Conservation (phyloP, 2,113 vertebrate species). For the Irena cyanogastra region DNA sequence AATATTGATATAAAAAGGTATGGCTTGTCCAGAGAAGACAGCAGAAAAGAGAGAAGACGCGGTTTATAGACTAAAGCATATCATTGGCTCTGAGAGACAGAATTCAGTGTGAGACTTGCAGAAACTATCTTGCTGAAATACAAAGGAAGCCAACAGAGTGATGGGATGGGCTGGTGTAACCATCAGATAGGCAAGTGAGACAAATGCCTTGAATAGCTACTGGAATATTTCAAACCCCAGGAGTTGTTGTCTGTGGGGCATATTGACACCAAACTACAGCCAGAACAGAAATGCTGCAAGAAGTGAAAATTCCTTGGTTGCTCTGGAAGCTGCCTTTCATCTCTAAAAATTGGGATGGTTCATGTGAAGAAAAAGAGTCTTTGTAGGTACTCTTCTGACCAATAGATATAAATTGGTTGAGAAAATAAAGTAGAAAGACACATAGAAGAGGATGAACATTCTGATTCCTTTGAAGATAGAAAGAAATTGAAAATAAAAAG, state of each 20-base stretch:
- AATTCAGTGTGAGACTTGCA: background rate
- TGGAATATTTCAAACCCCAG: background rate
- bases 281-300: background rate
- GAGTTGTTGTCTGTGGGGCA: background rate
- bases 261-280: background rate
- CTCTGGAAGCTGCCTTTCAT: background rate
- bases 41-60: background rate
- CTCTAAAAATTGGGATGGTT: rapidly evolving
- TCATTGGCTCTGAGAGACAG: background rate
- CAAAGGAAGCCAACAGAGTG: background rate
- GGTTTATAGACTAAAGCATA: background rate
- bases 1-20: conserved; percentile 20
- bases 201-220: background rate
- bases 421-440: background rate
- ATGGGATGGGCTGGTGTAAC: background rate
- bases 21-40: background rate
- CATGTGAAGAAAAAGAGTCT: background rate
- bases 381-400: background rate
- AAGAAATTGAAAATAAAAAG: background rate
- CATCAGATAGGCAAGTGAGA: background rate
- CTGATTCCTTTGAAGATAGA: background rate
- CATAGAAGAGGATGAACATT: background rate
- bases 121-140: background rate
- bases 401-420: background rate
- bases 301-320: background rate